These are phyloP conservation scores for Pygoscelis adeliae DNA, from an alignment of 2,113 vertebrate species.

Conservation along the genomic window DNA sequence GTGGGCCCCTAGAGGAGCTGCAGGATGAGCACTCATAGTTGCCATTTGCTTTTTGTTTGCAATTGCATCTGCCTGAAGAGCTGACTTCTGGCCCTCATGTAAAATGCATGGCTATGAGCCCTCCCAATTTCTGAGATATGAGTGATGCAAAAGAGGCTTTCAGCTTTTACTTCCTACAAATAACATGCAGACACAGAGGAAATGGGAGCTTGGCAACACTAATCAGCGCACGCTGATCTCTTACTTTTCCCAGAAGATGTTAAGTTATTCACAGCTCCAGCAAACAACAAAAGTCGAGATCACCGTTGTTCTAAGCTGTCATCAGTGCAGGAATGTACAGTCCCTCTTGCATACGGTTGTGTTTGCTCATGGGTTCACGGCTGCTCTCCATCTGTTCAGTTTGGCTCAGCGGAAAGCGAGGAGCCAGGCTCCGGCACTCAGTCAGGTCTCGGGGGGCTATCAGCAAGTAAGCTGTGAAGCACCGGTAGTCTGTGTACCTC, in stretches of 20 bases:
- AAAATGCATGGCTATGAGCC: neutral
- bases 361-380: neutral
- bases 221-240: neutral
- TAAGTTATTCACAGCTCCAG: neutral
- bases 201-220: neutral
- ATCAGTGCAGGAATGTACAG: neutral
- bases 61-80: neutral
- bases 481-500: neutral
- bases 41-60: neutral
- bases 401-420: neutral
- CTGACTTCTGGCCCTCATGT: neutral
- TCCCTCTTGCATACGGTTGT: neutral
- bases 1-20: neutral
- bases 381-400: conserved; percentile 17
- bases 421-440: neutral
- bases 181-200: neutral
- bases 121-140: neutral
- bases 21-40: neutral
- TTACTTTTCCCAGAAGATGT: neutral
- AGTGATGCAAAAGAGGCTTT: neutral
- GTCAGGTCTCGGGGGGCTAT: neutral
- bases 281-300: neutral
- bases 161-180: neutral
- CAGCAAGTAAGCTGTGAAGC: neutral
- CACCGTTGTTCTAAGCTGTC: neutral